Evolutionary conservation across 1,140 invertebrate species (phyloP), one percentile per base, ranked within the genome.

Genomic region (Rhopalosiphum maidis): DNA sequence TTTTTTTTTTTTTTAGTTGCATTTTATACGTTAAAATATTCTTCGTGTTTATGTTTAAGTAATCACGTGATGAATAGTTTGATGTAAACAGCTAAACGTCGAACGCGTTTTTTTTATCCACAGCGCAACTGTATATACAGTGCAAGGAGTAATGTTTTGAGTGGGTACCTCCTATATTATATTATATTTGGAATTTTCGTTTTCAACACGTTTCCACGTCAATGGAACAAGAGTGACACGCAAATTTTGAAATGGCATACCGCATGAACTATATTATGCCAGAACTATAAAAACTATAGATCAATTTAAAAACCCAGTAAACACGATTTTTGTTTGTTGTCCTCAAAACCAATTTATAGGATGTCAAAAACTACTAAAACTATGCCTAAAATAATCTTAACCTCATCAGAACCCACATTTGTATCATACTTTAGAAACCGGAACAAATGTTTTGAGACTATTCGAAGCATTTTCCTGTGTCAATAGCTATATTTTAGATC

Each of bases 41-140:
- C 83, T 25, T 9, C 9, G 23, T 41, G 37, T 86, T 86, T 46
- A 85, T 85, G 83, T 85, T 85, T 41, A 85, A 41, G 83, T 25
- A 41, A 85, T 41, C 83, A 85, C 37, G 83, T 43, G 83, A 85
- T 85, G 83, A 85, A 85, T 25, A 11, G 41, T 86, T 86, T 41
- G 85, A 41, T 46, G 85, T 86, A 86, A 86, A 86, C 85, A 86
- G 25, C 15, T 25, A 18, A 25, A 46, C 85, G 23, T 86, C 11
- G 25, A 85, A 30, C 43, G 37, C 25, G 3, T 46, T 86, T 85
- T 37, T 37, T 86, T 46, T 43, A 86, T 1, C 25, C 85, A 4
- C 9, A 86, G 9, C 41, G 11, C 15, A 46, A 46, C 41, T 43
- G 25, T 43, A 23, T 43, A 86, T 7, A 11, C 23, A 18, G 15